Evolutionary conservation across 2,113 vertebrate species (phyloP).

Genomic region (Stictonetta naevosa): DNA sequence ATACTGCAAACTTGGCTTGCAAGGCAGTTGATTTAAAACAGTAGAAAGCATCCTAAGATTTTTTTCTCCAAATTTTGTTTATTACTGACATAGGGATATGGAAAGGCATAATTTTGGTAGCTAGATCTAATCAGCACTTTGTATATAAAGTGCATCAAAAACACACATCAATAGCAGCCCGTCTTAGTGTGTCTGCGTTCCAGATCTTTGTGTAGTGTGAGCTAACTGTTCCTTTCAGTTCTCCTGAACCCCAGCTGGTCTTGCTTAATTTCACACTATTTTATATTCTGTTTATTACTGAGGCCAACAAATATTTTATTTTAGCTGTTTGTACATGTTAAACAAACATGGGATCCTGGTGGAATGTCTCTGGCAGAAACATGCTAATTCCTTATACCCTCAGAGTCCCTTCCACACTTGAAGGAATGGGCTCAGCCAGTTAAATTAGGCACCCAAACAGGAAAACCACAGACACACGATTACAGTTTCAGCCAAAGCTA

Average conservation of each 20-base stretch:
- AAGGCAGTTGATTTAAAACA: slow-evolving; percentile 11
- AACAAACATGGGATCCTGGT: slow-evolving; percentile 56
- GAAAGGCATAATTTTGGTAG: slow-evolving; percentile 60
- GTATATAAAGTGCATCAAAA: slow-evolving; percentile 37
- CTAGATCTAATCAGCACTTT: slow-evolving; percentile 64
- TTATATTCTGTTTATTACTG: slow-evolving; percentile 71
- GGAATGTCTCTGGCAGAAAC: slow-evolving; percentile 68
- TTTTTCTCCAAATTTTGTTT: slow-evolving; percentile 45
- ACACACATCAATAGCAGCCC: slow-evolving; percentile 29
- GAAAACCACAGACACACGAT: slow-evolving; percentile 68
- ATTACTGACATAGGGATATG: slow-evolving; percentile 44
- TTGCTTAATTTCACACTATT: slow-evolving; percentile 71
- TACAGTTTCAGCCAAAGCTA: slow-evolving; percentile 41
- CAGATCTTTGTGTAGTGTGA: slow-evolving; percentile 1
- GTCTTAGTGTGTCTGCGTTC: slow-evolving; percentile 16
- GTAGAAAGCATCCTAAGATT: not conserved
- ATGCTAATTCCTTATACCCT: slow-evolving; percentile 46
- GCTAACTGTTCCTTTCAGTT: slow-evolving; percentile 40
- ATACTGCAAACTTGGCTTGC: slow-evolving; percentile 20
- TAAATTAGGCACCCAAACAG: slow-evolving; percentile 70
- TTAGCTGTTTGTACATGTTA: slow-evolving; percentile 71
- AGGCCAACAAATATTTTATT: slow-evolving; percentile 66
- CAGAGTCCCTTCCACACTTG: slow-evolving; percentile 40
- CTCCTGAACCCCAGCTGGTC: slow-evolving; percentile 59
- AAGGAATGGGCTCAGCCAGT: slow-evolving; percentile 40